A percentile compares a stretch with the other conserved stretches of the same genome.
phyloP scores from a whole-genome alignment of 2,888 invertebrate species.

The Cephonodes hylas region DNA sequence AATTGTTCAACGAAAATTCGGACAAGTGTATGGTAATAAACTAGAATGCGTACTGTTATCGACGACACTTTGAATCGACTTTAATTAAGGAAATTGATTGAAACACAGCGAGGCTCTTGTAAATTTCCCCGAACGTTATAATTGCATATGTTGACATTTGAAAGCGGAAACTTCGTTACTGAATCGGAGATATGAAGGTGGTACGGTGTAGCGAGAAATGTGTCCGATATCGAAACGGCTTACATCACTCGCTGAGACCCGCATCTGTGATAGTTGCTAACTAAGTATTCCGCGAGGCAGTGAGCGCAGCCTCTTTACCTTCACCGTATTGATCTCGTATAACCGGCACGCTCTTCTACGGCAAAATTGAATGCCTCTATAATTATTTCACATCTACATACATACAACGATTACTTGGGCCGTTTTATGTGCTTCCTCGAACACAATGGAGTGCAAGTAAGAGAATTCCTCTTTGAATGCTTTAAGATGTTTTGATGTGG shows the following conservation, averaged over 20 bases:
- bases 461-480: background rate
- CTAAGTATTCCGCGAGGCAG: conserved; percentile 6
- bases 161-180: background rate
- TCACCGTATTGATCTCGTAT: conserved; percentile 30
- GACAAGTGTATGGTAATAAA: background rate
- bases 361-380: background rate
- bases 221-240: background rate
- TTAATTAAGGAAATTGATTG: background rate
- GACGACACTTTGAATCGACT: background rate
- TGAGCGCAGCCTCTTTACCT: conserved; percentile 25
- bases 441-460: background rate
- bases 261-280: background rate
- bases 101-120: background rate
- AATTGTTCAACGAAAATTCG: background rate
- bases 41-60: background rate
- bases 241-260: background rate
- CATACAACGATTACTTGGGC: background rate
- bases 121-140: background rate
- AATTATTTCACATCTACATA: conserved; percentile 10
- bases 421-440: background rate
- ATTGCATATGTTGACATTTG: background rate
- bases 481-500: background rate
- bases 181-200: background rate
- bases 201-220: background rate
- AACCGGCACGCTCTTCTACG: conserved; percentile 12